phyloP scores from a whole-genome alignment of 1,140 invertebrate species.

The Lepidotrigona ventralis region DNA sequence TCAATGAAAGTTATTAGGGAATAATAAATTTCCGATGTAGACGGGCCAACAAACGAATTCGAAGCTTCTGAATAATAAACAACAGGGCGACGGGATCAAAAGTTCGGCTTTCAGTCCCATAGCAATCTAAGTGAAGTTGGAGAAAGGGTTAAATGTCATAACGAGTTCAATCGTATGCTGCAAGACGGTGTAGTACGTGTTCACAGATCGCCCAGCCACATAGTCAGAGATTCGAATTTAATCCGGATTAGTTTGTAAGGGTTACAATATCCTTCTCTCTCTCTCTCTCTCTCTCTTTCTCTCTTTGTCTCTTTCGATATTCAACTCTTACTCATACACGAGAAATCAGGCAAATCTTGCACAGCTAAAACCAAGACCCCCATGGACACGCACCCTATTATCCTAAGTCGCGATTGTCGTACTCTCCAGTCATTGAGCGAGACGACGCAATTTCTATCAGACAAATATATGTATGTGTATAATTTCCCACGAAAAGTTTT shows the following conservation, averaged over 20 bases:
- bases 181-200: conserved; percentile 68
- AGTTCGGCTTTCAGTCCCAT: not conserved
- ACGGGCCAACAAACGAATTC: not conserved
- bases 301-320: conserved; percentile 41
- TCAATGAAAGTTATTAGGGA: not conserved
- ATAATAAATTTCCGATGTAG: too few species aligned
- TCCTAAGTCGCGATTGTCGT: conserved; percentile 51
- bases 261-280: conserved; percentile 76
- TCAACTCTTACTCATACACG: conserved; percentile 56
- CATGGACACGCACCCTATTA: conserved; percentile 49
- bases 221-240: conserved; percentile 75
- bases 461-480: not conserved
- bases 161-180: conserved; percentile 67
- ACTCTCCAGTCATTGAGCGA: not conserved
- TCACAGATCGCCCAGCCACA: conserved; percentile 72
- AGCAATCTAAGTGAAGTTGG: conserved; percentile 17
- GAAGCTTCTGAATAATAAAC: conserved; percentile 1
- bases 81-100: conserved; percentile 4
- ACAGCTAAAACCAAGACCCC: conserved; percentile 58
- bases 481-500: too few species aligned
- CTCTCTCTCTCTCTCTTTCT: conserved; percentile 62
- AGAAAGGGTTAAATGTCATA: conserved; percentile 64
- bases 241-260: conserved; percentile 79
- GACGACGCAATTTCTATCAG: not conserved
- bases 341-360: conserved; percentile 35